Conservation (phyloP, 2,888 invertebrate genomes). For the Tuberolachnus salignus region DNA sequence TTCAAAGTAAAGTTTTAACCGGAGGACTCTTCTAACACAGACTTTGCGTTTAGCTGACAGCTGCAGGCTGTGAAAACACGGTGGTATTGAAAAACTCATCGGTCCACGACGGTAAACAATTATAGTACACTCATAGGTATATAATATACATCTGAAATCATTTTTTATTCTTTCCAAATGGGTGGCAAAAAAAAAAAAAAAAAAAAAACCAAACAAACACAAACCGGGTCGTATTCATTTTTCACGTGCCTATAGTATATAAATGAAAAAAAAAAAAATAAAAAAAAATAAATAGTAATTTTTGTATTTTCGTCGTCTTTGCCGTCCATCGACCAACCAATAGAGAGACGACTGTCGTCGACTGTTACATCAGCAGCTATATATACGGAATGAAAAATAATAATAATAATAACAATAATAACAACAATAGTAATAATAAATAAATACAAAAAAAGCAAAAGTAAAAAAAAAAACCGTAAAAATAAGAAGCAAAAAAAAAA, state of each 20-base stretch:
- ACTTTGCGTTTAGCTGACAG: slow-evolving; percentile 1
- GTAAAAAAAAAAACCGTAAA: neutral
- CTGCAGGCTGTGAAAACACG: neutral
- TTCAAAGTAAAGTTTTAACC: neutral
- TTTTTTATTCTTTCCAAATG: slow-evolving; percentile 23
- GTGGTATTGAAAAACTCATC: slow-evolving; percentile 33
- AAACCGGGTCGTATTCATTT: neutral
- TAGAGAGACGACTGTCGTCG: neutral
- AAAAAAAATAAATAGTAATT: neutral
- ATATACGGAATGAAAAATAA: neutral
- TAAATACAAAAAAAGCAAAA: no score
- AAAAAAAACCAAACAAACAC: neutral
- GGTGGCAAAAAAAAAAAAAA: neutral
- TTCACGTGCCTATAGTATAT: neutral
- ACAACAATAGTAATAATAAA: no score
- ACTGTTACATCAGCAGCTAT: neutral
- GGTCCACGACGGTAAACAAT: slow-evolving; percentile 27
- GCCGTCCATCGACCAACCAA: neutral
- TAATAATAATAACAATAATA: neutral
- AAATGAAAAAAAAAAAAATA: neutral
- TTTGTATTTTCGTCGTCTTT: slow-evolving; percentile 24
- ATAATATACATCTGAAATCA: slow-evolving; percentile 8
- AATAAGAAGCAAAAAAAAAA: neutral
- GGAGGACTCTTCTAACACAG: neutral
- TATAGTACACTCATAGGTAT: neutral